phyloP scores from a whole-genome alignment of 1,140 invertebrate genomes.

The Polypedilum vanderplanki region DNA sequence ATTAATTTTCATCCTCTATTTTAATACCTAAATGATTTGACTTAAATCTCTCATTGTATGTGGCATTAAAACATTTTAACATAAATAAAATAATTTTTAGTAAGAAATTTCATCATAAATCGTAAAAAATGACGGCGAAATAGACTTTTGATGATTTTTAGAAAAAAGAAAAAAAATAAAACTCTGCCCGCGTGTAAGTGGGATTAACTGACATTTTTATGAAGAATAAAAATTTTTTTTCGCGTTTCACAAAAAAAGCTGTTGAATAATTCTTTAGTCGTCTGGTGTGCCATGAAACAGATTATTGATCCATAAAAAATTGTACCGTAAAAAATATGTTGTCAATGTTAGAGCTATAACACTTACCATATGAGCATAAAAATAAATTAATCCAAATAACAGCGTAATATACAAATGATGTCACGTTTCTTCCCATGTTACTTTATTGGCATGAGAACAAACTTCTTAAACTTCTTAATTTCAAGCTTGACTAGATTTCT shows the following conservation, averaged over 20 bases:
- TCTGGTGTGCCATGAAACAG: constrained; percentile 19
- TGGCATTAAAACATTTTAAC: background rate
- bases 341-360: background rate
- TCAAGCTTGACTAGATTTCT: background rate
- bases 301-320: constrained; percentile 25
- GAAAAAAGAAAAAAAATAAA: background rate
- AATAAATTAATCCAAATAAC: constrained; percentile 28
- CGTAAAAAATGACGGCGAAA: background rate
- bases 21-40: background rate
- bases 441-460: constrained; percentile 13
- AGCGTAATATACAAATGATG: constrained; percentile 12
- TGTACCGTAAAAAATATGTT: constrained; percentile 22
- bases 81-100: constrained; percentile 1
- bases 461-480: background rate
- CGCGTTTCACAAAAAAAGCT: background rate
- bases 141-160: background rate
- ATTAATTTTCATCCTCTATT: background rate
- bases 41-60: background rate
- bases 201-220: constrained; percentile 17
- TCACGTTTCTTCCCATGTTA: background rate
- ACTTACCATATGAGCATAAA: constrained; percentile 29
- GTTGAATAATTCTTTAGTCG: background rate
- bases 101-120: background rate
- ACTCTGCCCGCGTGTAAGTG: background rate
- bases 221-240: background rate